These are phyloP conservation scores for Macrobrachium nipponense DNA, from an alignment of 1,140 invertebrate genomes.

Conservation along the genomic window DNA sequence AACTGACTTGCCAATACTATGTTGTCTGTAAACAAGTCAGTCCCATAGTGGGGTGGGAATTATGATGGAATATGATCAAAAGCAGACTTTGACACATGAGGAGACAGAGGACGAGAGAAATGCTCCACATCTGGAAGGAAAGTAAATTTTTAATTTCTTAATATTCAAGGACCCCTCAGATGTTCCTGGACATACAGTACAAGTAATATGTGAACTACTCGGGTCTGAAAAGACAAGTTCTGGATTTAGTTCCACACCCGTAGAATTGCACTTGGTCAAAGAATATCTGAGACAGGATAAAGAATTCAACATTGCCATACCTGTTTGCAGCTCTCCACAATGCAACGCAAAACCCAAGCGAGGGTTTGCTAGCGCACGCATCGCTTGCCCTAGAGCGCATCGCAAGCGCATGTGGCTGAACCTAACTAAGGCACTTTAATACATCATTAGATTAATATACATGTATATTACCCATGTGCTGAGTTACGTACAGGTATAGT, in stretches of 20 bases:
- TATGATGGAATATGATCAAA: not conserved
- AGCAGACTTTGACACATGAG: slow-evolving; percentile 5
- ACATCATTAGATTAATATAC: slow-evolving; percentile 26
- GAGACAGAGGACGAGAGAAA: slow-evolving; percentile 64
- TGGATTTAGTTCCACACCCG: slow-evolving; percentile 20
- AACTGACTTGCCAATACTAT: slow-evolving; percentile 48
- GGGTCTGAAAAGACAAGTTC: slow-evolving; percentile 18
- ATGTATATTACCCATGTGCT: slow-evolving; percentile 56
- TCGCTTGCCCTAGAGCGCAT: slow-evolving; percentile 47
- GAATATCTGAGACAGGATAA: slow-evolving; percentile 63
- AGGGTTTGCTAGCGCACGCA: slow-evolving; percentile 54
- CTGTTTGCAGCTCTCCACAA: slow-evolving; percentile 50
- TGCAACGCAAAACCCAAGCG: slow-evolving; percentile 55
- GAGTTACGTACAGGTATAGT: slow-evolving; percentile 86
- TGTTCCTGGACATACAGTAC: slow-evolving; percentile 59
- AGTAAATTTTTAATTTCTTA: slow-evolving; percentile 61
- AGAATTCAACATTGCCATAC: slow-evolving; percentile 43
- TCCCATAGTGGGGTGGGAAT: not conserved
- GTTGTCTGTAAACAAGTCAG: slow-evolving; percentile 29
- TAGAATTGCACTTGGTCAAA: slow-evolving; percentile 47
- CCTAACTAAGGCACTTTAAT: slow-evolving; percentile 46
- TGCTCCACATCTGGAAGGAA: slow-evolving; percentile 64
- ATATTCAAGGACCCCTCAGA: slow-evolving; percentile 56
- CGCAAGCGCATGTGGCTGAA: slow-evolving; percentile 64
- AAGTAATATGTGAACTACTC: slow-evolving; percentile 28